These are phyloP conservation scores for Morpho achilles DNA, from an alignment of 2,888 invertebrate genomes.

Conservation along the genomic window DNA sequence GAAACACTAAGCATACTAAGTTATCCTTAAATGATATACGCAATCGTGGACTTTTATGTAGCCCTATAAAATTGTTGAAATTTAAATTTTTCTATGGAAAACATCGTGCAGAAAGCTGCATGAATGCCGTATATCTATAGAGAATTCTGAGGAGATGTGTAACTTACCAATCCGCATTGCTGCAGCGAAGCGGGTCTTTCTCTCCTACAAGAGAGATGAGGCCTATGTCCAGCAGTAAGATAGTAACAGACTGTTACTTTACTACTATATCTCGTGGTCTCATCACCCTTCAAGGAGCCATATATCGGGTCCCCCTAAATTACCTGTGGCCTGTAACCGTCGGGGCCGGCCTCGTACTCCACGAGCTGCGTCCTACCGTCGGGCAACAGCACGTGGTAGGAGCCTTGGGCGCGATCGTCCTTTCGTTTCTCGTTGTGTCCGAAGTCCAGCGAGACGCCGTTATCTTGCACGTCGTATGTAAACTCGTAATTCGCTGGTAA, in stretches of 20 bases:
- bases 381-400: conserved; percentile 82
- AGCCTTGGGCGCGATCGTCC: conserved; percentile 81
- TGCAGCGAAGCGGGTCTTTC: no score
- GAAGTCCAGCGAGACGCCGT: conserved; percentile 77
- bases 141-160: background rate
- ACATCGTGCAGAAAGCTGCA: no score
- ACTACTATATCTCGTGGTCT: no score
- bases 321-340: conserved; percentile 81
- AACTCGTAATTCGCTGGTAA: conserved; percentile 82
- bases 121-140: background rate
- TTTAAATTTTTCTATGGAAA: no score
- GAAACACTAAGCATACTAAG: no score
- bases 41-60: background rate
- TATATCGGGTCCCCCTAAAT: background rate
- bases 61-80: no score
- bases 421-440: conserved; percentile 83
- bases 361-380: conserved; percentile 82
- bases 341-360: conserved; percentile 81
- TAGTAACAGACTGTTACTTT: no score
- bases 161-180: no score
- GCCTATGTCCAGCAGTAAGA: no score
- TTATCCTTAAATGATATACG: no score
- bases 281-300: no score
- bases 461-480: conserved; percentile 82
- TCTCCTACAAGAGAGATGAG: no score